A percentile compares a stretch with the other conserved stretches of the same genome.
These are phyloP conservation scores for Drosophila ogumai DNA, from an alignment of 1,140 invertebrate genomes.

Conservation along the genomic window DNA sequence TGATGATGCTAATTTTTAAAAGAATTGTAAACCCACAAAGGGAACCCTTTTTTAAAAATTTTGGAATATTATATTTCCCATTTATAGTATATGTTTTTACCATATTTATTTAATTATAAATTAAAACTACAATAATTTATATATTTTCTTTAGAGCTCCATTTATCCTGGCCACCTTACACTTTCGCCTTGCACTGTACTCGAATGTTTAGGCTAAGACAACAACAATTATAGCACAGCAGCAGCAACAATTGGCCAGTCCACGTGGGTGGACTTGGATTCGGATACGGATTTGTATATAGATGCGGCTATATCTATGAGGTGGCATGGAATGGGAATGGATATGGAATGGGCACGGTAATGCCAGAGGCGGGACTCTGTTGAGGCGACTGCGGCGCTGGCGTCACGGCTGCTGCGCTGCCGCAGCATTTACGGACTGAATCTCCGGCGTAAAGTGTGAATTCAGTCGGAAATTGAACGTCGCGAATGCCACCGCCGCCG, in stretches of 20 bases:
- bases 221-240: slow-evolving; percentile 31
- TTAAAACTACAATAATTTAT: neutral
- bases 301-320: slow-evolving; percentile 40
- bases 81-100: too few relatives aligned
- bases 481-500: slow-evolving; percentile 53
- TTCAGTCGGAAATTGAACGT: slow-evolving; percentile 75
- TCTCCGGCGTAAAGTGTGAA: slow-evolving; percentile 69
- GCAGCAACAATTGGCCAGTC: slow-evolving; percentile 50
- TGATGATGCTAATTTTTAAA: too few relatives aligned
- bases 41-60: too few relatives aligned
- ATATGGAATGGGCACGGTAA: slow-evolving; percentile 26
- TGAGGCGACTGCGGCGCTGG: slow-evolving; percentile 10
- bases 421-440: slow-evolving; percentile 48
- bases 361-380: slow-evolving; percentile 10
- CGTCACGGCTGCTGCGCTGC: slow-evolving; percentile 25
- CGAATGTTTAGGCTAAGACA: slow-evolving; percentile 71
- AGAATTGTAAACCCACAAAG: too few relatives aligned
- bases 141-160: neutral
- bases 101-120: neutral
- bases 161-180: neutral
- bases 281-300: slow-evolving; percentile 24
- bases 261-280: slow-evolving; percentile 65
- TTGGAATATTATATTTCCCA: too few relatives aligned
- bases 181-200: slow-evolving; percentile 16
- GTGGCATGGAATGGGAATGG: slow-evolving; percentile 40